These are phyloP conservation scores for Frankliniella intonsa DNA, from an alignment of 2,888 invertebrate genomes.

Conservation along the genomic window DNA sequence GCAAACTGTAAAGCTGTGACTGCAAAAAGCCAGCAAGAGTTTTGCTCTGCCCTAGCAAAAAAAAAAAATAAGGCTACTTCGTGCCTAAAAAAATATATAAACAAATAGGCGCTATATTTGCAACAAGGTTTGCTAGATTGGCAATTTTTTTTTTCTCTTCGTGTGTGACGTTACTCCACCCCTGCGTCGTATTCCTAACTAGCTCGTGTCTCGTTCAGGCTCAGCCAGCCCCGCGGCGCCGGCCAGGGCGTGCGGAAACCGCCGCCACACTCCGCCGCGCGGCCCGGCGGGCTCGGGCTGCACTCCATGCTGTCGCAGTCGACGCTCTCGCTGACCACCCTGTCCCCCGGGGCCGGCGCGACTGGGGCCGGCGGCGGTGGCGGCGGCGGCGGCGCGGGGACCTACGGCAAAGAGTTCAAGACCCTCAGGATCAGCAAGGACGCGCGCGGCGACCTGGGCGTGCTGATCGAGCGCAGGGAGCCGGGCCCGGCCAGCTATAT, in stretches of 20 bases:
- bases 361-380: neutral
- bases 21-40: no score
- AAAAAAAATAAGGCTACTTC: no score
- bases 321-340: slow-evolving; percentile 7
- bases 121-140: no score
- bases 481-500: slow-evolving; percentile 45
- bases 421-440: slow-evolving; percentile 41
- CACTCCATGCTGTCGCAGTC: slow-evolving; percentile 19
- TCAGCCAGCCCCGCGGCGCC: neutral
- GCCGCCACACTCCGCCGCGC: neutral
- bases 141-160: no score
- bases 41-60: no score
- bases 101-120: no score
- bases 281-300: neutral
- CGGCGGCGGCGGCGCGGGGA: slow-evolving; percentile 7
- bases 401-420: slow-evolving; percentile 41
- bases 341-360: neutral
- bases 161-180: no score
- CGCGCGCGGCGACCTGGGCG: slow-evolving; percentile 41
- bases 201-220: neutral
- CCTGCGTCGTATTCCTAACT: neutral
- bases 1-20: no score
- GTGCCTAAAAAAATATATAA: no score
- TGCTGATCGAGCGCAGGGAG: slow-evolving; percentile 42
- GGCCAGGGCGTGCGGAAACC: neutral